Evolutionary conservation across 2,113 vertebrate genomes (phyloP).

Genomic region (Rattus rattus): DNA sequence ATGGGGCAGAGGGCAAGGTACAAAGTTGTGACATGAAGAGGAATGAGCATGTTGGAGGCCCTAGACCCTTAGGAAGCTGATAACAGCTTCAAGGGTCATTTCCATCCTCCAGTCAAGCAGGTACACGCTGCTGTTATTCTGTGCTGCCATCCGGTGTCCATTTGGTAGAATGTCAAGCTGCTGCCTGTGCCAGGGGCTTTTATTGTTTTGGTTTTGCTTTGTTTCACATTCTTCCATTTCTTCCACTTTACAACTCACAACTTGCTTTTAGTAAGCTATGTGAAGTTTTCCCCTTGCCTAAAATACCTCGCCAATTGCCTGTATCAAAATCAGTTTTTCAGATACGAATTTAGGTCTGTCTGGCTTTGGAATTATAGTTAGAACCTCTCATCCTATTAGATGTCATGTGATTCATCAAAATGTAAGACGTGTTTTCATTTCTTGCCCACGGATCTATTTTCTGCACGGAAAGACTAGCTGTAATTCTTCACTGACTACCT

Average conservation of each 20-base stretch:
- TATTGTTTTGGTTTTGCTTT: not conserved
- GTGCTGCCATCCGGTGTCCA: constrained; percentile 89
- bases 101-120: not conserved
- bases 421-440: not conserved
- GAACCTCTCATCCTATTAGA: no score
- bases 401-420: not conserved
- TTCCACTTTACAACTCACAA: not conserved
- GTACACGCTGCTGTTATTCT: constrained; percentile 77
- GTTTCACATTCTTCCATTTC: not conserved
- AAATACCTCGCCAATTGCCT: not conserved
- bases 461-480: not conserved
- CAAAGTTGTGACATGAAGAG: not conserved
- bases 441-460: not conserved
- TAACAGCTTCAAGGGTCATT: constrained; percentile 34
- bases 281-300: not conserved
- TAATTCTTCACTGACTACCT: not conserved
- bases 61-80: not conserved
- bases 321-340: not conserved
- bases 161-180: constrained; percentile 80
- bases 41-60: not conserved
- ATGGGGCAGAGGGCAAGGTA: not conserved
- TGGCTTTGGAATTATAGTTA: not conserved
- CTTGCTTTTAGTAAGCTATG: constrained; percentile 33
- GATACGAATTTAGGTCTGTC: constrained; percentile 10
- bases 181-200: not conserved